A percentile compares a stretch with the other conserved stretches of the same genome.
These are phyloP conservation scores for Helicorthomorpha holstii DNA, from an alignment of 1,140 invertebrate species.

Conservation along the genomic window DNA sequence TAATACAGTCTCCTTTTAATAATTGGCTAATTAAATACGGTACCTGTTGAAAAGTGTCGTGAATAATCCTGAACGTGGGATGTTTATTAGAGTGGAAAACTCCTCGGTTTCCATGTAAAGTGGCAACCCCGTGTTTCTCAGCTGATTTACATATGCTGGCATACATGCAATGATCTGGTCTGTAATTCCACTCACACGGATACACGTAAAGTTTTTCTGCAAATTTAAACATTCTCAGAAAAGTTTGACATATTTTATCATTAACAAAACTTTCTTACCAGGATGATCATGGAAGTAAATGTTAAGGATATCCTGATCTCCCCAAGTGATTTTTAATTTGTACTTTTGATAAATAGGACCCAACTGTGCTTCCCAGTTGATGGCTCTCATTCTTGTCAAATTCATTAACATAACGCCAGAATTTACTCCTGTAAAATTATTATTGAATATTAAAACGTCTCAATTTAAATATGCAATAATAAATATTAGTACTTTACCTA, in stretches of 20 bases:
- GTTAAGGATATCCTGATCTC: conserved; percentile 96
- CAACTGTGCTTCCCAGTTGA: conserved; percentile 68
- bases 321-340: conserved; percentile 76
- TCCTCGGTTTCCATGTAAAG: conserved; percentile 75
- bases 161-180: conserved; percentile 91
- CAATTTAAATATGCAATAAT: conserved; percentile 1
- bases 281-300: conserved; percentile 85
- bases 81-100: conserved; percentile 74
- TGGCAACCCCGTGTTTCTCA: conserved; percentile 50
- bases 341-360: conserved; percentile 69
- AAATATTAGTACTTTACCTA: conserved; percentile 33
- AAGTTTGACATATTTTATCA: neutral
- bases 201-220: conserved; percentile 59
- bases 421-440: conserved; percentile 52
- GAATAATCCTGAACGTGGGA: conserved; percentile 63
- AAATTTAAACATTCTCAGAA: conserved; percentile 16
- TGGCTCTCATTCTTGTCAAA: conserved; percentile 69
- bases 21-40: neutral
- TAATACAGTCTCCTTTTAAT: conserved; percentile 2
- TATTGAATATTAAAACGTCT: neutral
- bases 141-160: conserved; percentile 58
- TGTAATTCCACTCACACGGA: conserved; percentile 76
- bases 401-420: conserved; percentile 97
- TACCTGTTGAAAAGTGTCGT: conserved; percentile 41
- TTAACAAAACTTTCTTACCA: conserved; percentile 25